A percentile compares a stretch with the other conserved stretches of the same genome.
These are phyloP conservation scores for Brenthis hecate DNA, from an alignment of 2,888 invertebrate species.

Conservation along the genomic window DNA sequence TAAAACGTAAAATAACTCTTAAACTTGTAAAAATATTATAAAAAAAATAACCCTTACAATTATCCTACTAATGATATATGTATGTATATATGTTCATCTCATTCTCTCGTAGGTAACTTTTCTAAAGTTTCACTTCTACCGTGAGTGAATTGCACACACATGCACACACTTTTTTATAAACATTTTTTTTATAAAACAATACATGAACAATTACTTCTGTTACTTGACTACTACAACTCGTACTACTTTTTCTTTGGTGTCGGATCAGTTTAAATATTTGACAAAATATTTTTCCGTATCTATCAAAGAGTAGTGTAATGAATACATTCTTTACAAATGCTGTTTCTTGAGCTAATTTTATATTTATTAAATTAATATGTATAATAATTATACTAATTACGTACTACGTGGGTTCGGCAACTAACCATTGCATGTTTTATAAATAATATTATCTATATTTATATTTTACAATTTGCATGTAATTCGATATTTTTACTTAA, in stretches of 20 bases:
- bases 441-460: constrained; percentile 2
- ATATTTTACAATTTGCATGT: constrained; percentile 17
- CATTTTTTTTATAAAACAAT: neutral
- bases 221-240: neutral
- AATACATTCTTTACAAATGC: constrained; percentile 64
- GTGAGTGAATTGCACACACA: too few species aligned
- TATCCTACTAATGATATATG: too few species aligned
- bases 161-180: neutral
- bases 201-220: neutral
- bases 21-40: too few species aligned
- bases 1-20: too few species aligned
- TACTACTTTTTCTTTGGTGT: neutral
- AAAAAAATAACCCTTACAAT: too few species aligned
- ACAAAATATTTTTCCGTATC: constrained; percentile 27
- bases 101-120: too few species aligned
- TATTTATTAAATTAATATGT: neutral
- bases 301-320: constrained; percentile 52
- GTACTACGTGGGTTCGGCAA: constrained; percentile 24
- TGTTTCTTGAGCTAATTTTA: constrained; percentile 2
- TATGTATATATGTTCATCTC: too few species aligned
- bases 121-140: too few species aligned
- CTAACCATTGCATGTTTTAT: constrained; percentile 34
- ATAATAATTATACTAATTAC: constrained; percentile 11
- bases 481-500: constrained; percentile 7
- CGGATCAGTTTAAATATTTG: constrained; percentile 20